A percentile compares a stretch with the other conserved stretches of the same genome.
phyloP scores from a whole-genome alignment of 2,113 vertebrate genomes.

The Zapornia atra region DNA sequence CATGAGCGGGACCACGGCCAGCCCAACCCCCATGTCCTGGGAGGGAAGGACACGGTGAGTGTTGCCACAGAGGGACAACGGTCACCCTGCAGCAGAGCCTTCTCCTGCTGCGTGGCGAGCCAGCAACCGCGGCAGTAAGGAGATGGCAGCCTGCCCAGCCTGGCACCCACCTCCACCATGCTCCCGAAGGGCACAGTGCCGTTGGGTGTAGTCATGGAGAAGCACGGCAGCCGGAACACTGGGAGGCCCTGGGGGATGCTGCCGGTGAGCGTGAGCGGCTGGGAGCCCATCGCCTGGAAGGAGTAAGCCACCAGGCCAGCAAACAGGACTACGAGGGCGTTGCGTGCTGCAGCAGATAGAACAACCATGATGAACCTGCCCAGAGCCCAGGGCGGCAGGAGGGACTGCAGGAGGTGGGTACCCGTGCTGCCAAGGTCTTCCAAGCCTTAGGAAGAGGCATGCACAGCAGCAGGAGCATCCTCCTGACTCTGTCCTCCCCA shows the following conservation, averaged over 20 bases:
- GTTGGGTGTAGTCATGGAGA: conserved; percentile 80
- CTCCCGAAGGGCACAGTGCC: conserved; percentile 81
- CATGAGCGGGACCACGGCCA: conserved; percentile 91
- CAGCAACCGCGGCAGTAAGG: background rate
- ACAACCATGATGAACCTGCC: background rate
- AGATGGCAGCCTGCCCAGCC: background rate
- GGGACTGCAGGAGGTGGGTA: background rate
- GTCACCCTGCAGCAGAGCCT: background rate
- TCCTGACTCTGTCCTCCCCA: background rate
- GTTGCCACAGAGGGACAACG: fast-evolving
- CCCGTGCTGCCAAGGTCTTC: fast-evolving
- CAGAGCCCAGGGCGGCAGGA: fast-evolving
- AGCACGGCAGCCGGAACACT: conserved; percentile 71
- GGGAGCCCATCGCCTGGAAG: conserved; percentile 78
- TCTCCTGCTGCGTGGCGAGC: fast-evolving
- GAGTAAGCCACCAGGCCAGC: conserved; percentile 87
- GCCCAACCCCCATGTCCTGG: conserved; percentile 87
- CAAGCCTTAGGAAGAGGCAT: background rate
- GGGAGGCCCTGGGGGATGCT: conserved; percentile 85
- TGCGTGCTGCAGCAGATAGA: conserved; percentile 74
- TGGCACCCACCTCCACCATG: conserved; percentile 81
- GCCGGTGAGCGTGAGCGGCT: conserved; percentile 87
- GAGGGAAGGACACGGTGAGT: background rate
- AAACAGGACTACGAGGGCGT: conserved; percentile 87
- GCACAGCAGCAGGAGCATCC: background rate